Percentiles rank a stretch among this genome's conserved stretches.
These are phyloP conservation scores for Eurypyga helias DNA, from an alignment of 2,113 vertebrate species.

Conservation along the genomic window DNA sequence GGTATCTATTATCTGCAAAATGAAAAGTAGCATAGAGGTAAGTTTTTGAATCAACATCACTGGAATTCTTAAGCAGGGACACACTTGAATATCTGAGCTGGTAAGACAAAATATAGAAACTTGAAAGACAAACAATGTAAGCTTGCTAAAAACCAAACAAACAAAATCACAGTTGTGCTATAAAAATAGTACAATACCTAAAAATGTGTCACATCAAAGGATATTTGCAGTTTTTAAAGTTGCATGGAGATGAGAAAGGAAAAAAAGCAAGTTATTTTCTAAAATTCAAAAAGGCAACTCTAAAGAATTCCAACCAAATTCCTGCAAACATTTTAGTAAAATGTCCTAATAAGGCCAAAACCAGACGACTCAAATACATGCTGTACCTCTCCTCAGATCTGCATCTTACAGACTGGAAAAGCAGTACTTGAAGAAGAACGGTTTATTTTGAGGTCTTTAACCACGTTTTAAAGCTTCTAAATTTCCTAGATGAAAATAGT, in stretches of 20 bases:
- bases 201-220: neutral
- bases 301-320: neutral
- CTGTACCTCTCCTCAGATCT: neutral
- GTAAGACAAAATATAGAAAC: neutral
- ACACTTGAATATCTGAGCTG: neutral
- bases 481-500: neutral
- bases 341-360: neutral
- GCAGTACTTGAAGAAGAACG: neutral
- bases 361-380: neutral
- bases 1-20: neutral
- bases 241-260: neutral
- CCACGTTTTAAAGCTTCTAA: neutral
- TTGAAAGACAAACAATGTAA: neutral
- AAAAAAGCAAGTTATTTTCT: neutral
- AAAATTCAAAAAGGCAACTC: neutral
- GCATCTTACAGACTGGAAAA: neutral
- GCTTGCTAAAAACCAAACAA: neutral
- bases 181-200: neutral
- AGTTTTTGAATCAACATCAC: neutral
- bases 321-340: neutral
- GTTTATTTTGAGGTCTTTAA: neutral
- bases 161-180: neutral
- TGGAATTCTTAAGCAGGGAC: neutral
- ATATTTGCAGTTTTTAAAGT: neutral
- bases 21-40: neutral